Base-by-base conservation (phyloP, 2,113 vertebrate species). In the Lophochroa leadbeateri region DNA sequence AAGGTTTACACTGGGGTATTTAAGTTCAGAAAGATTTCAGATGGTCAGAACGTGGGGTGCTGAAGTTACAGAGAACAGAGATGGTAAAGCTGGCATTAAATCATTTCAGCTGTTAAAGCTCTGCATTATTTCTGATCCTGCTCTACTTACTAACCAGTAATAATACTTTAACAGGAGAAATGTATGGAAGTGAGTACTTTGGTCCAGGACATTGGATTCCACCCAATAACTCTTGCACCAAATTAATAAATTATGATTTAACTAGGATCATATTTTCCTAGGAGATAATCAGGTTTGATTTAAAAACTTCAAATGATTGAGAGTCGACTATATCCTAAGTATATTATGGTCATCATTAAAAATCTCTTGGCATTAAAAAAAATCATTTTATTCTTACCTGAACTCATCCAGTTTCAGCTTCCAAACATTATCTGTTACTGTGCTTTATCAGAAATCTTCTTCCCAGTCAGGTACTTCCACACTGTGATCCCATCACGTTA, bases 241-340 rank as follows among this genome's bases (percentile, higher is more conserved):
- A 91, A 95, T 93, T 86, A 90, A 94, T 96, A 96, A 96, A 96
- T 96, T 67, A 89, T 76, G 57, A 79, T 92, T 91, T 85, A 85
- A 91, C 57, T 88, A 39, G 61, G 88, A 89, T 93, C 88, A 85
- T 91, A 96, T 93, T 95, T 96, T 97, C 94, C 74, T 87, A 84
- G 78, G 49, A 91, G 86, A 82, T 96, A 89, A 78, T 96, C 80
- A 96, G 49, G 58, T 94, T 97, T 96, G 96, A 96, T 96, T 96
- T 96, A 94, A 96, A 96, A 96, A 95, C 95, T 96, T 94, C 12
- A 92, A 65, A 80, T 96, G 83, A 96, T 95, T 91, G 91, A 96
- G 88, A 80, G 44, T 93, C 13, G 0, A 72, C 94, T 84, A 47
- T 93, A 80, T 94, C 82, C 76, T 92, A 92, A 86, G 83, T 91